phyloP scores from a whole-genome alignment of 2,888 invertebrate species.

The Drosophila silvestris region DNA sequence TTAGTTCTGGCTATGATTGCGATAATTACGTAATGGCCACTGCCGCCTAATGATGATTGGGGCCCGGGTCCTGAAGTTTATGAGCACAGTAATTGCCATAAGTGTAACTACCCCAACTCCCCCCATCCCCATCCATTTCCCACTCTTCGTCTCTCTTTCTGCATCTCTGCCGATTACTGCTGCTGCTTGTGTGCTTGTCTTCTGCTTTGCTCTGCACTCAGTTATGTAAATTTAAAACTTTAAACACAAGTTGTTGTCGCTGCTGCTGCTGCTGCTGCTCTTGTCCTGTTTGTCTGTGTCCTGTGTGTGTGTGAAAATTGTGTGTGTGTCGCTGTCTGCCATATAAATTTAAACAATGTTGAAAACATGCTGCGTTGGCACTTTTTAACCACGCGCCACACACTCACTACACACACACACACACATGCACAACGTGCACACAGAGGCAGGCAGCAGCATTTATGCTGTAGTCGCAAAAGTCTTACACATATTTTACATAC shows the following conservation, averaged over 20 bases:
- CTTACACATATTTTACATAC: conserved; percentile 74
- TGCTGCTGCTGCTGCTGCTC: conserved; percentile 26
- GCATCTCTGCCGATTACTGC: conserved; percentile 8
- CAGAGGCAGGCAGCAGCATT: conserved; percentile 57
- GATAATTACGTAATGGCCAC: conserved; percentile 79
- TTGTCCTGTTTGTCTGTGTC: conserved; percentile 13
- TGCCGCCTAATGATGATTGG: conserved; percentile 75
- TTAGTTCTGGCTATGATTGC: conserved; percentile 66
- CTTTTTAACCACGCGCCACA: conserved; percentile 76
- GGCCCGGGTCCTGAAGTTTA: conserved; percentile 58
- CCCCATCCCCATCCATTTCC: neutral
- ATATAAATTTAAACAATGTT: conserved; percentile 80
- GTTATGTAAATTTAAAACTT: conserved; percentile 77
- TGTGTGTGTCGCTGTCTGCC: conserved; percentile 40
- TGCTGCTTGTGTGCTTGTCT: conserved; percentile 8
- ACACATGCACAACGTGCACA: conserved; percentile 17
- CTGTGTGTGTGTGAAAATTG: conserved; percentile 5
- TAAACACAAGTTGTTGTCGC: conserved; percentile 69
- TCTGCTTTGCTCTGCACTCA: conserved; percentile 43
- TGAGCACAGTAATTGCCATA: conserved; percentile 72
- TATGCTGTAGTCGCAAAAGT: conserved; percentile 74
- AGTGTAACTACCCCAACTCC: conserved; percentile 42
- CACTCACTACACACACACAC: conserved; percentile 32
- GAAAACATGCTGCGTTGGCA: conserved; percentile 80
- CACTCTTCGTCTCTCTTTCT: neutral